These are phyloP conservation scores for Neosilurus hyrtlii DNA, from an alignment of 2,797 vertebrate genomes.

Conservation along the genomic window DNA sequence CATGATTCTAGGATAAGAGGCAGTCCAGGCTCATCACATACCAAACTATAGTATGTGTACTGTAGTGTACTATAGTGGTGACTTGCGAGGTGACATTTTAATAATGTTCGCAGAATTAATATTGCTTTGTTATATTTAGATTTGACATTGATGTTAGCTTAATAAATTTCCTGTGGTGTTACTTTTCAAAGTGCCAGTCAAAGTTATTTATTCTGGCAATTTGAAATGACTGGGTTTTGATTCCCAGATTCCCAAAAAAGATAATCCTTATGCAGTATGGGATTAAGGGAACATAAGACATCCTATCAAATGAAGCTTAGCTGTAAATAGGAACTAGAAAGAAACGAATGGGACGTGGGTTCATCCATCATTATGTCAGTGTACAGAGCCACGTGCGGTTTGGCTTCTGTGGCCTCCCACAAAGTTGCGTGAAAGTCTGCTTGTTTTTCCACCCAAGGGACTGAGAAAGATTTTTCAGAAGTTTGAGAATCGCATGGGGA, in stretches of 20 bases:
- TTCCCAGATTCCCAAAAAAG: conserved; percentile 34
- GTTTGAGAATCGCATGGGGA: conserved; percentile 27
- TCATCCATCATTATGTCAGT: conserved; percentile 50
- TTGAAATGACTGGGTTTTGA: conserved; percentile 27
- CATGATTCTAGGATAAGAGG: conserved; percentile 27
- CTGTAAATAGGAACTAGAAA: conserved; percentile 31
- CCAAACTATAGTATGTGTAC: too few relatives aligned
- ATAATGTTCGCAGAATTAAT: not conserved
- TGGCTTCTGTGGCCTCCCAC: conserved; percentile 29
- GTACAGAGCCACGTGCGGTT: conserved; percentile 32
- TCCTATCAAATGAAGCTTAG: conserved; percentile 22
- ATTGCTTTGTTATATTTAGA: not conserved
- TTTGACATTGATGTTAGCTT: not conserved
- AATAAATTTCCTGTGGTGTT: conserved; percentile 2
- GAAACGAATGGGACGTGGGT: conserved; percentile 26
- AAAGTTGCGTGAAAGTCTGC: conserved; percentile 41
- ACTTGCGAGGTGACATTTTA: conserved; percentile 1
- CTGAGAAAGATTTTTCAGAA: conserved; percentile 19
- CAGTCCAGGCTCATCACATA: not conserved
- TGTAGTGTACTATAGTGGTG: not conserved
- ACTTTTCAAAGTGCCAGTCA: conserved; percentile 27
- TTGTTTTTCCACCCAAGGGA: conserved; percentile 45
- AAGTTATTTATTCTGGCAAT: conserved; percentile 43
- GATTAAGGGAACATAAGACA: conserved; percentile 36
- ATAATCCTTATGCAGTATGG: conserved; percentile 19